Evolutionary conservation across 2,797 vertebrate genomes (phyloP), one percentile per base, ranked within the genome.

Genomic region (Okamejei kenojei): DNA sequence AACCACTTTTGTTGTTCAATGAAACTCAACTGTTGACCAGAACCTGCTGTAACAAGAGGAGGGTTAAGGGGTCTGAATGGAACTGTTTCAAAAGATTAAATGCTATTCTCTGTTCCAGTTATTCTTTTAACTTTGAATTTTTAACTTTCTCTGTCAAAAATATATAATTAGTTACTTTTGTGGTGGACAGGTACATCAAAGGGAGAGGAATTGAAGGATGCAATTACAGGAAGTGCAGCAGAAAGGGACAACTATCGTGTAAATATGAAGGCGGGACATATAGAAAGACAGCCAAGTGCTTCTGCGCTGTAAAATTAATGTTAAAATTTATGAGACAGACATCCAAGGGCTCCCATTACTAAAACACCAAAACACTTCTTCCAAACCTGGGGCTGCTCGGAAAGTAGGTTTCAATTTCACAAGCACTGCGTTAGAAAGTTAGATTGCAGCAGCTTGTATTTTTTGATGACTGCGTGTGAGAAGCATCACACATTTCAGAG

Each of bases 401-500:
- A 88, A 86, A 88, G n/a, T 19, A 88, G 61, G 84, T 88, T 88
- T 88, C 84, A n/a, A 88, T 68, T 88, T 88, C 84, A 68, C 63
- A 68, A 7, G 32, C n/a, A 21, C n/a, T 68, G 19, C 15, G 35
- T 9, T 63, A 65, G 32, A 32, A 88, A 88, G 84, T 68, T 88
- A 68, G 63, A 88, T 32, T 35, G 61, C 84, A 68, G 61, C 84
- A 88, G 61, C 61, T n/a, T 19, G 63, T 15, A 15, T 88, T 88
- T 88, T 88, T 80, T 88, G 84, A 88, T 88, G 84, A 88, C n/a
- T 88, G 63, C 32, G 84, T 88, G 84, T 88, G 84, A 88, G 84
- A 88, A 88, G 61, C 17, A 88, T 68, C 84, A 68, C 84, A 88
- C 84, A n/a, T 88, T 88, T 88, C 15, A 88, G n/a, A 68, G 84